Conservation (phyloP, 2,113 vertebrate species). For the Stomatorhinus ivindoensis region DNA sequence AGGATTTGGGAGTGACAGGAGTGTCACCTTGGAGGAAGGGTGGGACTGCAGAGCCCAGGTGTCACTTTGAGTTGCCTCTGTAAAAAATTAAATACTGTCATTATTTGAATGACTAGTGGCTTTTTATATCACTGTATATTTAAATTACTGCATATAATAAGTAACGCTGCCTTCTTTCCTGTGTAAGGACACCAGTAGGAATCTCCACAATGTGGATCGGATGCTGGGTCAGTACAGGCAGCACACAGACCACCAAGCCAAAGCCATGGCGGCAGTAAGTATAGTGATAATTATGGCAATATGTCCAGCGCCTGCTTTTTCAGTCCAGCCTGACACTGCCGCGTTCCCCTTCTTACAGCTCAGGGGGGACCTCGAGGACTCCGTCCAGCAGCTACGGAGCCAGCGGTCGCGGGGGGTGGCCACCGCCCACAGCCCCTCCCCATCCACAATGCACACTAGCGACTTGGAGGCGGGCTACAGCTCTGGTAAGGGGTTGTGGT, state of each 20-base stretch:
- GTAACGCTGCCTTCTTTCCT: neutral
- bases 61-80: neutral
- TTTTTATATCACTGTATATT: neutral
- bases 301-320: neutral
- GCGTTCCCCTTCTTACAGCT: constrained; percentile 54
- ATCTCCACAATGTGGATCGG: constrained; percentile 78
- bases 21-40: neutral
- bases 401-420: constrained; percentile 57
- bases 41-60: neutral
- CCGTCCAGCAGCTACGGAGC: constrained; percentile 72
- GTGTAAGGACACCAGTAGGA: constrained; percentile 80
- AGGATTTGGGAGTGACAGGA: neutral
- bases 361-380: constrained; percentile 80
- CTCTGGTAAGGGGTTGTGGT: constrained; percentile 59
- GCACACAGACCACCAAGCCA: constrained; percentile 72
- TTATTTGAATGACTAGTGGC: neutral
- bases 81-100: neutral
- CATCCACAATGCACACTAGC: constrained; percentile 74
- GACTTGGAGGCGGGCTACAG: constrained; percentile 65
- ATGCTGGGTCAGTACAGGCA: constrained; percentile 84
- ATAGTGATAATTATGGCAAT: no score
- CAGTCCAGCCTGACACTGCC: neutral
- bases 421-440: constrained; percentile 65
- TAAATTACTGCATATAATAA: neutral
- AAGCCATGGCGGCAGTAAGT: constrained; percentile 75